phyloP scores from a whole-genome alignment of 2,113 vertebrate genomes.

The Aptenodytes patagonicus region DNA sequence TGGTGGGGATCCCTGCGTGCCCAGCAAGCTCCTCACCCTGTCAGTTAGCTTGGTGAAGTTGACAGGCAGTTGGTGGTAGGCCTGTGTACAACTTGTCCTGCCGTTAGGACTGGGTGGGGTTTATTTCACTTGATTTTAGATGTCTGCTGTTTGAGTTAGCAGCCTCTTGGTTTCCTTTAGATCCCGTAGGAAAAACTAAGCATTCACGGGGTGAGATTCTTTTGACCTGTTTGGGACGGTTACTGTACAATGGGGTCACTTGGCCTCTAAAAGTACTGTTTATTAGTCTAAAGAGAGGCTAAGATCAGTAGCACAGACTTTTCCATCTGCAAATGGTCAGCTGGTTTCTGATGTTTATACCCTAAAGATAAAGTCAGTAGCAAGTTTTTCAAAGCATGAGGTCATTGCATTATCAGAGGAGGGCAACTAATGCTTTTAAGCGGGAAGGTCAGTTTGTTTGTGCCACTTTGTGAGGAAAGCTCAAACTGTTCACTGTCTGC shows the following conservation, averaged over 20 bases:
- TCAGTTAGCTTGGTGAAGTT: background rate
- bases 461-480: background rate
- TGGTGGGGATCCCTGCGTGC: background rate
- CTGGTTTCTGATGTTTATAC: background rate
- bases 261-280: background rate
- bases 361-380: background rate
- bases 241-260: background rate
- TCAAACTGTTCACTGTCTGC: background rate
- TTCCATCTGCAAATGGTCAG: background rate
- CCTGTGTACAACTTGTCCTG: background rate
- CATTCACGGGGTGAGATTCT: too few relatives aligned
- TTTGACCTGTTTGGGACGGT: background rate
- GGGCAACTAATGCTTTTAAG: background rate
- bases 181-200: background rate
- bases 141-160: background rate
- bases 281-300: background rate
- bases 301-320: background rate
- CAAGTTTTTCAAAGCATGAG: background rate
- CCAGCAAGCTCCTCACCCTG: background rate
- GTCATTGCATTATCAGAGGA: background rate
- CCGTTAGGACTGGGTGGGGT: background rate
- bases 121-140: background rate
- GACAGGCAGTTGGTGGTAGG: background rate
- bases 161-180: background rate
- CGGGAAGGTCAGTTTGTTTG: background rate